Evolutionary conservation across 1,140 invertebrate genomes (phyloP), one percentile per base, ranked within the genome.

Genomic region (Metaphire vulgaris): DNA sequence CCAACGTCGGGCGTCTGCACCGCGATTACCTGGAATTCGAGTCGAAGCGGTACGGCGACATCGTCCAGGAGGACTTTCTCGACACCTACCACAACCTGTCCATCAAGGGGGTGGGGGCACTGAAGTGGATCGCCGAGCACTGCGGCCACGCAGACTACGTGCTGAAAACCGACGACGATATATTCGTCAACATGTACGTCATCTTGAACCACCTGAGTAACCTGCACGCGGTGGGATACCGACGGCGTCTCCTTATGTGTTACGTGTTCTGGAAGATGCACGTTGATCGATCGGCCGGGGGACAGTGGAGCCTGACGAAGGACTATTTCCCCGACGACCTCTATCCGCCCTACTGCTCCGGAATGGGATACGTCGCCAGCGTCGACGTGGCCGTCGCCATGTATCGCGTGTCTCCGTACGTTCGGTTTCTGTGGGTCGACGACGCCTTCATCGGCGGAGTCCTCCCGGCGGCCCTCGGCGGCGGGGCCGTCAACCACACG

Each of bases 11-110:
- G 6, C 41, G 41, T 12, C 41, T 56, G 6, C 21, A 56, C 41
- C 41, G 21, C 41, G 41, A 56, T 21, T 56, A 56, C 41, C 80
- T 94, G 1, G 80, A 88, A 21, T 81, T 87, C 67, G 93, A 95
- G 83, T 89, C 89, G 80, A 81, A 82, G 1, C 79, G 80, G 0
- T 89, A 90, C 81, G 85, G 87, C 26, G 93, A 95, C 82, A 88
- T 95, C 74, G 88, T 94, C 31, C 91, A 93, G 86, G 92, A 92
- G 33, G 90, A 89, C 79, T 94, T 94, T 83, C 74, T 88, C 12
- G 93, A 95, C 86, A 88, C 88, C 41, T 95, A 95, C 82, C 88
- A 90, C 77, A 95, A 95, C 85, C 89, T 95, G 85, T 94, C 93
- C 0, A 93, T 93, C 81, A 95, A 95, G 85, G 92, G 93, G 14